These are phyloP conservation scores for Heptranchias perlo DNA, from an alignment of 2,113 vertebrate genomes.

Conservation along the genomic window DNA sequence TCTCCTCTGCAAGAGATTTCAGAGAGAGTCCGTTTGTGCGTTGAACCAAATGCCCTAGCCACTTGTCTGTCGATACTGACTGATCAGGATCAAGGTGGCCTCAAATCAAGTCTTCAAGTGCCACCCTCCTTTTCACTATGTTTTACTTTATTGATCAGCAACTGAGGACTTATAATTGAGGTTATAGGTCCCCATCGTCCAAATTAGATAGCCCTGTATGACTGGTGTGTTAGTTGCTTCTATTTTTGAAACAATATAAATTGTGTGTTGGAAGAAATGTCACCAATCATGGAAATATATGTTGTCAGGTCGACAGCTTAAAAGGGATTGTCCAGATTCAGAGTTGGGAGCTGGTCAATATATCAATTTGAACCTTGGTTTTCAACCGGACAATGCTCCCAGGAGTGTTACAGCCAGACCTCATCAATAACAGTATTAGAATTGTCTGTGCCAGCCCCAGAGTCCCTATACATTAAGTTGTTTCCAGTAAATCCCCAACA, in stretches of 20 bases:
- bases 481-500: conserved; percentile 24
- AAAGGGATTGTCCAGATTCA: conserved; percentile 23
- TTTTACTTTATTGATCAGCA: conserved; percentile 15
- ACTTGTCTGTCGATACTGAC: neutral
- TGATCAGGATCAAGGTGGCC: conserved; percentile 16
- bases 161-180: conserved; percentile 2
- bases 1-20: conserved; percentile 38
- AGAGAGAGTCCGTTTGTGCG: conserved; percentile 37
- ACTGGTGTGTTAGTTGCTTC: neutral
- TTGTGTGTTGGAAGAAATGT: neutral
- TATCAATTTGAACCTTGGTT: neutral
- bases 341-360: neutral
- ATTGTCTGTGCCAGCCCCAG: conserved; percentile 2
- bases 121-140: conserved; percentile 18
- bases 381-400: conserved; percentile 5
- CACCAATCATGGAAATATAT: conserved; percentile 16
- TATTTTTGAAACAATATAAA: neutral
- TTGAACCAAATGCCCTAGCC: conserved; percentile 35
- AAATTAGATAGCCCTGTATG: neutral
- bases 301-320: neutral
- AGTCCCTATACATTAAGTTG: neutral
- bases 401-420: neutral
- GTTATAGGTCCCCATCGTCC: neutral
- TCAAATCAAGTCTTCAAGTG: neutral
- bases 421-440: neutral